Evolutionary conservation across 2,113 vertebrate species (phyloP).

Genomic region (Carollia perspicillata): DNA sequence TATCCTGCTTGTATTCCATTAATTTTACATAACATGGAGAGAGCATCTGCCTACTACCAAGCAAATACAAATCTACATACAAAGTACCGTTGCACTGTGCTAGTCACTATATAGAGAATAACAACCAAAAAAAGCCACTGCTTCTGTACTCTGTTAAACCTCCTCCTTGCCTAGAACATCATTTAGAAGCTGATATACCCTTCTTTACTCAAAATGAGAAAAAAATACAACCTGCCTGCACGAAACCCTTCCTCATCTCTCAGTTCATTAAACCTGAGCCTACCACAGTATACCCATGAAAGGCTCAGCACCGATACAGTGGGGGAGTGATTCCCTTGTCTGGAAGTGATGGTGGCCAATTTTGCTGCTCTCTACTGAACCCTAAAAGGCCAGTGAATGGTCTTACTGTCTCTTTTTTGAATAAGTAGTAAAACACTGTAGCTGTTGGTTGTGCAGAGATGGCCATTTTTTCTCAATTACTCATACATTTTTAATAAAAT

Average conservation of each 20-base stretch:
- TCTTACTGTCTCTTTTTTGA: conserved; percentile 1
- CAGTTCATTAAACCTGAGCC: background rate
- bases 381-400: background rate
- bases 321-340: background rate
- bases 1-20: background rate
- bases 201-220: conserved; percentile 25
- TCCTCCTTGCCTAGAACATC: background rate
- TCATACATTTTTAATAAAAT: conserved; percentile 32
- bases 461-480: conserved; percentile 31
- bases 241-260: background rate
- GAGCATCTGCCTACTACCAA: background rate
- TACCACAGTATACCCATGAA: background rate
- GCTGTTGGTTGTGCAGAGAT: background rate
- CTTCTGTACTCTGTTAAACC: background rate
- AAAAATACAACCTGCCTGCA: background rate
- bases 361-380: conserved; percentile 4
- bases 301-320: background rate
- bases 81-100: background rate
- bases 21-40: conserved; percentile 34
- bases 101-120: background rate
- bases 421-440: conserved; percentile 29
- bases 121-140: background rate
- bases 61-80: background rate
- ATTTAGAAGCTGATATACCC: background rate
- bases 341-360: background rate